Conservation (phyloP, 2,797 vertebrate genomes). For the Nothura maculosa region DNA sequence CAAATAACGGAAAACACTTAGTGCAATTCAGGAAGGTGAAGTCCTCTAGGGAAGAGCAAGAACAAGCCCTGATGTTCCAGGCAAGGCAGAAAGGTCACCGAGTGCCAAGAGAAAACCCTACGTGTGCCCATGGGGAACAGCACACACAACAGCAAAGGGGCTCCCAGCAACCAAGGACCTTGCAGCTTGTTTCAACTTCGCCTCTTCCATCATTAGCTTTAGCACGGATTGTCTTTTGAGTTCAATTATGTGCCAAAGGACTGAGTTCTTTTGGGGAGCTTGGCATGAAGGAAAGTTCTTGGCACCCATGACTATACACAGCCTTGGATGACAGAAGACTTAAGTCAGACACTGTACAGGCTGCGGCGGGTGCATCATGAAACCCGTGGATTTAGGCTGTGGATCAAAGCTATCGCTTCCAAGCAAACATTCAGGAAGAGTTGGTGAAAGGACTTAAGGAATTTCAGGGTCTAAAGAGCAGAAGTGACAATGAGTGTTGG, state of each 20-base stretch:
- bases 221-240: background rate
- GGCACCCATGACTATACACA: background rate
- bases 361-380: background rate
- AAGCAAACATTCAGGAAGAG: background rate
- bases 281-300: background rate
- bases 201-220: background rate
- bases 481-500: background rate
- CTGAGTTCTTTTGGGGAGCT: background rate
- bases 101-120: background rate
- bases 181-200: background rate
- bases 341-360: accelerated
- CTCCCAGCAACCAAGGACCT: background rate
- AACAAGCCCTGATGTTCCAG: background rate
- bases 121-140: accelerated
- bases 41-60: background rate
- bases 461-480: background rate
- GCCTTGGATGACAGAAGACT: background rate
- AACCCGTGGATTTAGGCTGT: background rate
- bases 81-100: background rate
- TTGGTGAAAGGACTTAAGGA: background rate
- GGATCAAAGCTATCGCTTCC: background rate
- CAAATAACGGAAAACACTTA: background rate
- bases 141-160: background rate
- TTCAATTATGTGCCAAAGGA: background rate
- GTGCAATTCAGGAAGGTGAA: background rate